These are phyloP conservation scores for Actinernus sp. DNA, from an alignment of 92 coral and sea anemone species.

Conservation along the genomic window DNA sequence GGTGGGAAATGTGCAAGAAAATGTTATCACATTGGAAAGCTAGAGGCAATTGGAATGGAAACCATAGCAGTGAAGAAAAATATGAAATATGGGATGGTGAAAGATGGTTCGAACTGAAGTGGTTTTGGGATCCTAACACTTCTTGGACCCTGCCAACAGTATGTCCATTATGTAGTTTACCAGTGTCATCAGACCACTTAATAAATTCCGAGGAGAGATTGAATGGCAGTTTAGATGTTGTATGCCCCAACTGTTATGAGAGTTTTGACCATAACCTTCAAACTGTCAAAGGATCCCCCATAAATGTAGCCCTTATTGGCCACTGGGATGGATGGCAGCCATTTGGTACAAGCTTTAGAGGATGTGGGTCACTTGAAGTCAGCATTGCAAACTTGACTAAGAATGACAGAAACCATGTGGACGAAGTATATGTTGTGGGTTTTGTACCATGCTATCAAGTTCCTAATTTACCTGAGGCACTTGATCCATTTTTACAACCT, in stretches of 20 bases:
- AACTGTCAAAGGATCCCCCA: conserved; percentile 26
- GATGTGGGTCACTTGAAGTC: conserved; percentile 69
- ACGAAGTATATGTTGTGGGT: conserved; percentile 62
- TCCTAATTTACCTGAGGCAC: conserved; percentile 47
- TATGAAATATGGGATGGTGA: conserved; percentile 53
- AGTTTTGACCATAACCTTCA: conserved; percentile 10
- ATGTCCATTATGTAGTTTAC: conserved; percentile 50
- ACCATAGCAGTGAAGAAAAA: conserved; percentile 10
- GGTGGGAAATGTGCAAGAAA: conserved; percentile 19
- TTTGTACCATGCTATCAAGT: conserved; percentile 57
- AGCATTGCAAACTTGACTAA: conserved; percentile 57
- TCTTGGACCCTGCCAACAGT: too few species aligned
- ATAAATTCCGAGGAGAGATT: conserved; percentile 10
- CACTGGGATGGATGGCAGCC: conserved; percentile 68
- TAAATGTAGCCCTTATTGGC: conserved; percentile 43
- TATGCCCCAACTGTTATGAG: conserved; percentile 48
- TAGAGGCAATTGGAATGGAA: conserved; percentile 58
- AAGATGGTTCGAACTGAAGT: conserved; percentile 26
- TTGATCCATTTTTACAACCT: conserved; percentile 68
- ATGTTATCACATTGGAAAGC: conserved; percentile 68
- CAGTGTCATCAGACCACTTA: conserved; percentile 39
- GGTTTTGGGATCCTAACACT: too few species aligned
- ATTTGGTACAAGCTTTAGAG: conserved; percentile 34
- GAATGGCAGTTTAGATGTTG: conserved; percentile 27
- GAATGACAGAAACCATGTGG: conserved; percentile 55